Base-by-base conservation (phyloP, 2,113 vertebrate genomes). In the Pipa parva region DNA sequence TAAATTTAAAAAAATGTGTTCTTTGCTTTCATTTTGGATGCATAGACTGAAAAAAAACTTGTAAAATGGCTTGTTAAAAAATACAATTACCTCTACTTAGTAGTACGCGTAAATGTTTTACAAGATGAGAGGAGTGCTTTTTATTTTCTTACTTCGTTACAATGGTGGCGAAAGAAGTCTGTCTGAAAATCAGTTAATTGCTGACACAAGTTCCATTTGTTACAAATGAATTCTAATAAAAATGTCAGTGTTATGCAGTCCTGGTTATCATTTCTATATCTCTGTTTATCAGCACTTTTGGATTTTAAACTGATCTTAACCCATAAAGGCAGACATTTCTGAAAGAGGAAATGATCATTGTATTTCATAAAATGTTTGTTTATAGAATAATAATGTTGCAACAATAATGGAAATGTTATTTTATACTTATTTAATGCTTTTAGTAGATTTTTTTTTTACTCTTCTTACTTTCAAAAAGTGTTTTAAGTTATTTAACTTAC, bases 151-250 rank as follows among this genome's bases (percentile, higher is more conserved):
- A 98, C 95, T 90, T 97, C 92, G 93, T 97, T 95, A 92, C 91
- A 93, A 93, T 94, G 95, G 93, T 98, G 95, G 92, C 91, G 84
- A 93, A 94, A 93, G 90, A 92, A 89, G 91, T 98, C 92, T 97
- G 95, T 98, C 95, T 92, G 93, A 93, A 93, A 96, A 94, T 91
- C 92, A 92, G 92, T 97, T 95, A 89, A 95, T 96, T 98, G 92
- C 95, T 97, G 95, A 98, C 96, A 95, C 93, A 92, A 94, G 94
- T 94, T 97, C 94, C 97, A 95, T 99, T 99, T 99, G 95, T 98
- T 99, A 99, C 94, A 98, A 94, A 98, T 97, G 92, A 99, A 98
- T 99, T 99, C 94, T 99, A 99, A 97, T 99, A 99, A 99, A 95
- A 98, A 97, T 88, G 90, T 99, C 95, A 93, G 95, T 98, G 95